Base-by-base conservation (phyloP, 1,140 invertebrate species). In the Trichonephila clavipes region DNA sequence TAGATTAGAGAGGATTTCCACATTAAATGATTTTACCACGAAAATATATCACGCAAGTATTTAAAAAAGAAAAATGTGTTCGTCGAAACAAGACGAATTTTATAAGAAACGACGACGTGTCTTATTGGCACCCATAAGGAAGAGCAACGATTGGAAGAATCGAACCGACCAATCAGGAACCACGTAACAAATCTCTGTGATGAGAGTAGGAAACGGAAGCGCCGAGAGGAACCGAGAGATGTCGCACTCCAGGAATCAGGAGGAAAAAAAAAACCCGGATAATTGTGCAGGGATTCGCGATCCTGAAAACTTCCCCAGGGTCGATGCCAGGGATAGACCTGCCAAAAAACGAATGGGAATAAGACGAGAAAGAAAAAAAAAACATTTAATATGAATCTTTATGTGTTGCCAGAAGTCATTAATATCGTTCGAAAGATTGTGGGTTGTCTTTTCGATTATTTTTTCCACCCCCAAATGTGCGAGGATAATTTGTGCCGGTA, bases 141-240 rank as follows among this genome's bases (percentile, higher is more conserved):
- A 88, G 87, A 18, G 19, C 34, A 88, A 19, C 34, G 64, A 83
- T 91, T 91, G 89, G 89, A 40, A 59, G 61, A 91, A 10, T 34
- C 34, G 81, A 83, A 91, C 44, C 89, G 62, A 83, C 89, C 89
- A 91, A 91, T 91, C 72, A 91, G 89, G 81, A 91, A 91, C 81
- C 72, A 77, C 61, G 81, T 82, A 83, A 91, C 89, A 91, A 59
- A 91, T 91, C 81, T 40, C 72, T 21, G 59, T 83, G 89, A 91
- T 91, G 89, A 91, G 89, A 91, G 59, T 83, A 91, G 72, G 72
- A 91, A 91, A 21, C 89, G 89, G 89, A 91, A 91, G 81, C 34
- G 89, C 89, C 89, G 89, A 91, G 89, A 91, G 89, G 89, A 83
- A 91, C 72, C 28, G 24, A 90, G 64, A 90, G 72, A 90, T 90